Base-by-base conservation (phyloP, 2,888 invertebrate species). In the Netelia fuscicornis region DNA sequence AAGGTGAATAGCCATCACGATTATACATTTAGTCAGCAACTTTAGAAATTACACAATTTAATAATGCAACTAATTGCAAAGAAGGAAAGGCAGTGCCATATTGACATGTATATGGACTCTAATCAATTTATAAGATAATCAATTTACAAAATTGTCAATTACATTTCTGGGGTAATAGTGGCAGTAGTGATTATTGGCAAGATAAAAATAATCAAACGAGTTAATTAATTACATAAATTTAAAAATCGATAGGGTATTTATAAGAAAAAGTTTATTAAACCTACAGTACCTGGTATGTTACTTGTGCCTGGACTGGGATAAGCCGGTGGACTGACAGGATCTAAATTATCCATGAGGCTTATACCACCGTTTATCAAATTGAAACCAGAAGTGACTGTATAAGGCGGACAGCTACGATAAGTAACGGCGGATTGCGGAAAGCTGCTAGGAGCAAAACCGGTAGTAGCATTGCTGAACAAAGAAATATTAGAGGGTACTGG, bases 261-360 rank as follows among this genome's bases (percentile, higher is more conserved):
- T 37, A 37, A 37, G 8, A 37, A 37, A 37, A 37, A 48, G 10
- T 48, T 13, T 13, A 48, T 48, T 48, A 13, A 1, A 10, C 25
- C 23, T 10, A 30, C 67, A 37, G 13, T 78, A 93, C 93, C 93
- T 90, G 93, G 91, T 58, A 92, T 13, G 81, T 93, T 92, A 83
- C 91, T 92, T 20, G 93, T 92, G 84, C 92, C 91, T 48, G 94
- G 93, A 88, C 93, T 93, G 42, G 93, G 93, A 87, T 92, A 93
- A 64, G 92, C 90, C 75, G 93, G 90, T 17, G 93, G 92, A 87
- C 92, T 94, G 65, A 93, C 89, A 52, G 93, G 86, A 77, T 94
- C 94, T 9, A 91, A 86, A 85, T 92, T 93, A 56, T 94, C 94
- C 79, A 90, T 87, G 25, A 92, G 78, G 54, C 87, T 90, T n/a